Evolutionary conservation across 2,888 invertebrate species (phyloP), one percentile per base, ranked within the genome.

Genomic region (Eristalinus sepulchralis): DNA sequence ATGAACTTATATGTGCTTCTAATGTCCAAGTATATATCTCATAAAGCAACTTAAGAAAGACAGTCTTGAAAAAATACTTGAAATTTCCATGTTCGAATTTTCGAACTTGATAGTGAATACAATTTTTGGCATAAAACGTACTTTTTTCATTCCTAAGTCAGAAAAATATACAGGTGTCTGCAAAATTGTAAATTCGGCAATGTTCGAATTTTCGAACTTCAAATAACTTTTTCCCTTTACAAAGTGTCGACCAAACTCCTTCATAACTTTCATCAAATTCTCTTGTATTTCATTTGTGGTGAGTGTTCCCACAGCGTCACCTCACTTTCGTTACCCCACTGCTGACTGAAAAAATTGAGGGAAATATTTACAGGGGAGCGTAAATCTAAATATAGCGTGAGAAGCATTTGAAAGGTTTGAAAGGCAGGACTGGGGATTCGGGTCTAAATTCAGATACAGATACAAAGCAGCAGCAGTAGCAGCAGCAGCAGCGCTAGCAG

Each of bases 311-410:
- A 72, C 67, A 60, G 60, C 60, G 34, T n/a, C 34, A 33, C 34
- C 17, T 34, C 11, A 63, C 31, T 34, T 34, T 63, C 17, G 34
- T 24, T 10, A 13, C 2, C 0, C 10, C 34, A 70, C 57, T 55
- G 59, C 31, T 9, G 22, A n/a, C 2, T 1, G 47, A 47, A 47
- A 47, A 47, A 17, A 17, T 10, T 22, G 57, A 22, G 34, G 47
- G 20, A 31, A 20, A 64, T 64, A 72, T 57, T 72, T 83, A 67
- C 39, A 68, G 67, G 77, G 76, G 57, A 77, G 33, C n/a, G 33
- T 10, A 76, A 68, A 36, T 47, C n/a, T 20, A 66, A 60, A 33
- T 36, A 68, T 85, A 81, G 85, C 81, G 77, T 85, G 85, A 85
- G 10, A 85, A 85, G 85, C 85, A 57, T 81, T 81, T 73, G 27